These are phyloP conservation scores for Silurus lanzhouensis DNA, from an alignment of 2,797 vertebrate species.

Conservation along the genomic window DNA sequence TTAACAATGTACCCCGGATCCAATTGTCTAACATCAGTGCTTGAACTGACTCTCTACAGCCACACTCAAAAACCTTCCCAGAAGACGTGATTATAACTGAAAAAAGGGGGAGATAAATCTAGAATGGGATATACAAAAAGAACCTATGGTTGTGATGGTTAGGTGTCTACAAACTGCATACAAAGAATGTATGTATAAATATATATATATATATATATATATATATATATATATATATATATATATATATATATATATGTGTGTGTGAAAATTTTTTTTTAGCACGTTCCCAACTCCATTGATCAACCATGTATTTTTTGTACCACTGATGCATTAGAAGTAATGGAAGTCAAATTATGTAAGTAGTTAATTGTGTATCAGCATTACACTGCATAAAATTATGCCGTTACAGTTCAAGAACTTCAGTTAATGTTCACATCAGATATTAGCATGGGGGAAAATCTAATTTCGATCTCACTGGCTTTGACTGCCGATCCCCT, in stretches of 20 bases:
- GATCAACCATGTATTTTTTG: not conserved
- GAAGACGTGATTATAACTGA: not conserved
- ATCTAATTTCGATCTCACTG: not conserved
- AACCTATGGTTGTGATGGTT: not conserved
- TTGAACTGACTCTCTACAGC: too few relatives aligned
- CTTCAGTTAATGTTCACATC: not conserved
- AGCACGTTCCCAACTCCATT: not conserved
- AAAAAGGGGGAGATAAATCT: not conserved
- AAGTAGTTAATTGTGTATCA: not conserved
- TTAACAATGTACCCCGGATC: too few relatives aligned
- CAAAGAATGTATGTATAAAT: too few relatives aligned
- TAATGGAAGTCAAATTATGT: not conserved
- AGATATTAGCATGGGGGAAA: not conserved
- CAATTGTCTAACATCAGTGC: too few relatives aligned
- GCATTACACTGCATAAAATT: not conserved
- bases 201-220: too few relatives aligned
- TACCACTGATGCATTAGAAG: not conserved
- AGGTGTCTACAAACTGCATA: not conserved
- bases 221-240: too few relatives aligned
- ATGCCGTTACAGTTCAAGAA: not conserved
- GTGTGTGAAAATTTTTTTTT: too few relatives aligned
- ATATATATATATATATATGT: too few relatives aligned
- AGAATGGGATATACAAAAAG: not conserved
- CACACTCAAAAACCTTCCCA: not conserved
- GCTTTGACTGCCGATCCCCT: slow-evolving; percentile 1